A percentile compares a stretch with the other conserved stretches of the same genome.
Conservation (phyloP, 2,113 vertebrate genomes). For the Gallinago undulata region DNA sequence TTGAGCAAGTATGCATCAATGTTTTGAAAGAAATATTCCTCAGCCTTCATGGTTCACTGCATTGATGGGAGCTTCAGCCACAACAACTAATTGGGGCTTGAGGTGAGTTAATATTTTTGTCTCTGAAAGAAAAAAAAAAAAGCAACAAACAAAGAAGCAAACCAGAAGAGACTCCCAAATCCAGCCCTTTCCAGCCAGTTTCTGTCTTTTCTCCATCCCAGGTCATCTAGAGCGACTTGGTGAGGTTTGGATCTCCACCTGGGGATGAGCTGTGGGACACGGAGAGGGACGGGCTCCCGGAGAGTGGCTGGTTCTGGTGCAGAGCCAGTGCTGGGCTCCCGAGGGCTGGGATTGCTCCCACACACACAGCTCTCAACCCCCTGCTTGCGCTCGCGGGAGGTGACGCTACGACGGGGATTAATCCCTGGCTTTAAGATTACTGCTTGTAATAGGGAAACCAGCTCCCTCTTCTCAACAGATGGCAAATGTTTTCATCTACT, state of each 20-base stretch:
- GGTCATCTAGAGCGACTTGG: neutral
- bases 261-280: neutral
- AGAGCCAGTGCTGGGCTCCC: neutral
- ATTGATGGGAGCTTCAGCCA: neutral
- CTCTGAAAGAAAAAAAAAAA: neutral
- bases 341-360: neutral
- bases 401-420: neutral
- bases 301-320: neutral
- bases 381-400: neutral
- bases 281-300: neutral
- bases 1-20: neutral
- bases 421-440: slow-evolving; percentile 45
- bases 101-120: neutral
- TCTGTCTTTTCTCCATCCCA: neutral
- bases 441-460: slow-evolving; percentile 17
- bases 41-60: neutral
- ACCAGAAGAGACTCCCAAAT: neutral
- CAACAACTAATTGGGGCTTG: neutral
- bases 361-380: neutral
- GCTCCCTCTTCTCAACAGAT: slow-evolving; percentile 54
- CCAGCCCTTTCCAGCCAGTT: neutral
- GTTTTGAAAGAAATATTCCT: neutral
- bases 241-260: neutral
- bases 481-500: slow-evolving; percentile 53
- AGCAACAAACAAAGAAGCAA: neutral